A percentile compares a stretch with the other conserved stretches of the same genome.
Conservation (phyloP, 2,888 invertebrate species). For the Cryptocephalus primarius region DNA sequence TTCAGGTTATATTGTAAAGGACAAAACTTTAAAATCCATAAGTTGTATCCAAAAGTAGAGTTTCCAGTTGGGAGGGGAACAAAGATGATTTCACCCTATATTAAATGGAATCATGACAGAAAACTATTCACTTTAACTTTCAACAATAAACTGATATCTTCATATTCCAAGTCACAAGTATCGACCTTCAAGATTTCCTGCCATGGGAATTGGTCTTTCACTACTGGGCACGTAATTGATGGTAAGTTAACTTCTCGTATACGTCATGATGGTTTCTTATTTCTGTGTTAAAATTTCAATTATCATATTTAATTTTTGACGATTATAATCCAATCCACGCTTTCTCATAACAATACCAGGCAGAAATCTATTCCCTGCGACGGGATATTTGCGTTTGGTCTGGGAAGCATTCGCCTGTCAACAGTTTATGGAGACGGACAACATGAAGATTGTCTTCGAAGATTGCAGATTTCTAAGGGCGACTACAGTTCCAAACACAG, state of each 20-base stretch:
- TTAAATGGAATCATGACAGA: slow-evolving; percentile 86
- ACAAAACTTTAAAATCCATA: slow-evolving; percentile 58
- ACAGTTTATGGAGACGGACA: slow-evolving; percentile 27
- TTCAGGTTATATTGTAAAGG: slow-evolving; percentile 67
- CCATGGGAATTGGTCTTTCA: too few species aligned
- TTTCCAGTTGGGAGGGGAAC: slow-evolving; percentile 68
- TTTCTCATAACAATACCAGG: too few species aligned
- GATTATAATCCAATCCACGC: too few species aligned
- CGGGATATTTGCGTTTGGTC: slow-evolving; percentile 33
- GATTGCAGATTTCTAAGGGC: slow-evolving; percentile 48
- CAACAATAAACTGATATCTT: too few species aligned
- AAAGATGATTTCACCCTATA: slow-evolving; percentile 50
- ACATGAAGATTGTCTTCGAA: slow-evolving; percentile 45
- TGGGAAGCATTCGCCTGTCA: slow-evolving; percentile 45
- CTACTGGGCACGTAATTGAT: too few species aligned
- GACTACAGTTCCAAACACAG: slow-evolving; percentile 37
- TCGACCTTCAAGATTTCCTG: too few species aligned
- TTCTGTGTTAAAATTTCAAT: too few species aligned
- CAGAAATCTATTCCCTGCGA: slow-evolving; percentile 46
- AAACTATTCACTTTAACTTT: too few species aligned
- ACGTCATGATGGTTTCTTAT: too few species aligned
- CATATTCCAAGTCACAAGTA: too few species aligned
- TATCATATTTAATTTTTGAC: too few species aligned
- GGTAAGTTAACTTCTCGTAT: too few species aligned
- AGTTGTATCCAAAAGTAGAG: slow-evolving; percentile 62